Conservation (phyloP, 2,888 invertebrate genomes). For the Anagyrus pseudococci region DNA sequence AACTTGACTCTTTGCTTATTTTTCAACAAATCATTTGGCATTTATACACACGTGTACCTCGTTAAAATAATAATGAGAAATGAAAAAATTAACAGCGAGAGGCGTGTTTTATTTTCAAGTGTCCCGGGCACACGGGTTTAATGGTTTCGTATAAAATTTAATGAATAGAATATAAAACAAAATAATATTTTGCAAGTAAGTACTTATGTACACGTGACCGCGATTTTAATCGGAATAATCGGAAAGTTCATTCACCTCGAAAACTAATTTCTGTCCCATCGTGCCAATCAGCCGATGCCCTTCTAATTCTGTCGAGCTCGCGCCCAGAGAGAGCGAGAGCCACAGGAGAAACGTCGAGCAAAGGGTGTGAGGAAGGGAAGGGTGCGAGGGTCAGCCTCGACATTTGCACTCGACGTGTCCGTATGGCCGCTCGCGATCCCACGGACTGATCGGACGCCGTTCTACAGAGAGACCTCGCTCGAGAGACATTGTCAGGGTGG, state of each 20-base stretch:
- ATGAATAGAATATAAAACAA: no score
- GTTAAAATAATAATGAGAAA: neutral
- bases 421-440: constrained; percentile 7
- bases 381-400: constrained; percentile 3
- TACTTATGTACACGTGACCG: no score
- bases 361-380: neutral
- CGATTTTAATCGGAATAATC: no score
- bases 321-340: neutral
- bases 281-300: neutral
- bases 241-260: neutral
- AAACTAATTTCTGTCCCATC: neutral
- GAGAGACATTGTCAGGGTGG: neutral
- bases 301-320: neutral
- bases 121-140: no score
- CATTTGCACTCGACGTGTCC: constrained; percentile 12
- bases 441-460: constrained; percentile 15
- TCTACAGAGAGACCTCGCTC: no score
- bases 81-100: no score
- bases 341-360: neutral
- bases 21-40: neutral
- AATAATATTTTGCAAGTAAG: no score
- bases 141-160: no score
- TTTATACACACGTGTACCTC: neutral
- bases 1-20: no score
- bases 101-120: no score